These are phyloP conservation scores for Leptodactylus fallax DNA, from an alignment of 2,797 vertebrate species.

Conservation along the genomic window DNA sequence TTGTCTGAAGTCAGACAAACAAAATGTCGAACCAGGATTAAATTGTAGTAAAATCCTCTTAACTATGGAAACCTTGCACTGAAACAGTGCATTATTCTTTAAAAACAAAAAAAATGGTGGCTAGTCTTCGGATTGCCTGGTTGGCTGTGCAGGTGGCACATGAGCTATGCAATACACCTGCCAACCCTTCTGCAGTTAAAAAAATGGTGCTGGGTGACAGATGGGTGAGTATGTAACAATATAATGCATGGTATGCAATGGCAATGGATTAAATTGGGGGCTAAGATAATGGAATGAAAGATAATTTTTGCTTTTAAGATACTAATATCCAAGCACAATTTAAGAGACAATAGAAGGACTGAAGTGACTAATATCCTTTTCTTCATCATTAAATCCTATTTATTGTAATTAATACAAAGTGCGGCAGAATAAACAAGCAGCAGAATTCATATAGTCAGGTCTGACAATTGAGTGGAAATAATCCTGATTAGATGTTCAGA, in stretches of 20 bases:
- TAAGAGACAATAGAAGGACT: neutral
- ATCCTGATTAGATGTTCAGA: constrained; percentile 40
- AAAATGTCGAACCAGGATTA: no score
- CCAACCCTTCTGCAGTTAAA: neutral
- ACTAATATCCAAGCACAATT: neutral
- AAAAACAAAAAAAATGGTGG: no score
- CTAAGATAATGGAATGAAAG: neutral
- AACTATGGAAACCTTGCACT: no score
- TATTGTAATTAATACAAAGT: constrained; percentile 4
- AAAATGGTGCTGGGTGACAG: neutral
- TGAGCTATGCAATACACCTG: no score
- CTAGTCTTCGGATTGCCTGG: neutral
- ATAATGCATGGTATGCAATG: neutral
- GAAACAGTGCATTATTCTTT: no score
- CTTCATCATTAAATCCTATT: constrained; percentile 15
- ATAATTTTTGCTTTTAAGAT: neutral
- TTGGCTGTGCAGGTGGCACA: no score
- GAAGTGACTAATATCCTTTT: neutral
- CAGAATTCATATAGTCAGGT: constrained; percentile 2
- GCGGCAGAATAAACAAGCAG: constrained; percentile 22
- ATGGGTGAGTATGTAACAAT: neutral
- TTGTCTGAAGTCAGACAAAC: no score
- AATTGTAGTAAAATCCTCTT: no score
- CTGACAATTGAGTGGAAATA: constrained; percentile 46
- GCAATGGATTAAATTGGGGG: neutral